Conservation (phyloP, 2,797 vertebrate species). For the Harpagifer antarcticus region DNA sequence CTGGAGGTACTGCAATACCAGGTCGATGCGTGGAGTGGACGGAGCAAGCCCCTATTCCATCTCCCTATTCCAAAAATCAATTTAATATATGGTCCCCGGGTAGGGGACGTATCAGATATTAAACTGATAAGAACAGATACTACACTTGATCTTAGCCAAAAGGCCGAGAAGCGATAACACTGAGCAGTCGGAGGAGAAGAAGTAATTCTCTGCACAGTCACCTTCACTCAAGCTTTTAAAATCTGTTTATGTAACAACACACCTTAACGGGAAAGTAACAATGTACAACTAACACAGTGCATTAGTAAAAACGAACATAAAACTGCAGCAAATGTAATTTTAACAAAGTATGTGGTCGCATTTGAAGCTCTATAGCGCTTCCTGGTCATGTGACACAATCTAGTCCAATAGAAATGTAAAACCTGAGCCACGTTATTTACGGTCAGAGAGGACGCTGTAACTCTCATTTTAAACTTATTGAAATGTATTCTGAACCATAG, state of each 20-base stretch:
- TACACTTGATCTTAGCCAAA: constrained; percentile 8
- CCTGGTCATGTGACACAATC: not conserved
- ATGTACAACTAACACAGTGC: not conserved
- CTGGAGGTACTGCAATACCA: not conserved
- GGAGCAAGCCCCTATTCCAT: constrained; percentile 4
- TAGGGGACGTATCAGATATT: constrained; percentile 1
- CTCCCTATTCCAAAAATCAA: not conserved
- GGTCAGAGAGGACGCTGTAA: not conserved
- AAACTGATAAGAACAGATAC: constrained; percentile 1
- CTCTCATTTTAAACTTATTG: not conserved
- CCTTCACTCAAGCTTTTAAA: not conserved
- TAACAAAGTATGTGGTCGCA: not conserved
- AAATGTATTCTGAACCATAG: not conserved
- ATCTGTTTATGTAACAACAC: not conserved
- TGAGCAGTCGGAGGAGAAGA: fast-evolving
- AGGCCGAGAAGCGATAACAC: constrained; percentile 1
- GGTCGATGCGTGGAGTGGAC: not conserved
- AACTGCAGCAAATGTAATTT: not conserved
- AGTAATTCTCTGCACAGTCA: not conserved
- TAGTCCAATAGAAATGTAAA: not conserved
- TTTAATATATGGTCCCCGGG: constrained; percentile 1
- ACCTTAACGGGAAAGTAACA: not conserved
- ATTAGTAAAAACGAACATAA: not conserved
- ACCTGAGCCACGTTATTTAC: not conserved
- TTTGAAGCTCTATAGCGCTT: not conserved